Conservation (phyloP, 2,113 vertebrate species). For the Hylia prasina region DNA sequence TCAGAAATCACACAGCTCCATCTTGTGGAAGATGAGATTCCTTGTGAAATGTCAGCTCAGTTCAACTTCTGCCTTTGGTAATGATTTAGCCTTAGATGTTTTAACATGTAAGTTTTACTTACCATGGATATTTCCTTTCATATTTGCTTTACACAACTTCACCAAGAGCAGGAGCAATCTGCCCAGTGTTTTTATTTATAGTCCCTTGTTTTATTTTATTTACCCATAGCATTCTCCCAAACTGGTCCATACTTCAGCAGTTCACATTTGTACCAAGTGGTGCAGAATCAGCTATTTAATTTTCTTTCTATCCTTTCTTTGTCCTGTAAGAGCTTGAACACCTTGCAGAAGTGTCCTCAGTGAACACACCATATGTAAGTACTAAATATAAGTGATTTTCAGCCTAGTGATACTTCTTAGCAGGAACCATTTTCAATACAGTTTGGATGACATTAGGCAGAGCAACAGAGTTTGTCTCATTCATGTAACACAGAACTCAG, state of each 20-base stretch:
- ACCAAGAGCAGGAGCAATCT: not conserved
- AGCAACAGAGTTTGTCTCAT: not conserved
- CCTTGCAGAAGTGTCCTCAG: not conserved
- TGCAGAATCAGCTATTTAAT: not conserved
- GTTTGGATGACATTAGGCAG: not conserved
- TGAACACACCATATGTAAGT: not conserved
- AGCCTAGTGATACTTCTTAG: not conserved
- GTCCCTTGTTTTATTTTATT: not conserved
- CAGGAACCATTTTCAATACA: not conserved
- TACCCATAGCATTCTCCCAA: not conserved
- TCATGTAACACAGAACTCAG: not conserved
- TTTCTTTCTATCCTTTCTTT: not conserved
- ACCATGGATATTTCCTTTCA: not conserved
- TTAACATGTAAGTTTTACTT: not conserved
- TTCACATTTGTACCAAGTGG: not conserved
- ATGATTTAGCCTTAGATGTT: not conserved
- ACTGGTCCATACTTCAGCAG: not conserved
- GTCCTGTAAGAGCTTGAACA: not conserved
- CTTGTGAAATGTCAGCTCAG: not conserved
- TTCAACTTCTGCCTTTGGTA: not conserved
- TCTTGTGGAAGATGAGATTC: constrained; percentile 55
- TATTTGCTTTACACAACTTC: not conserved
- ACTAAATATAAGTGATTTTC: not conserved
- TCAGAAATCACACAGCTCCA: constrained; percentile 67
- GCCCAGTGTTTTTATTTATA: not conserved